Evolutionary conservation across 2,113 vertebrate genomes (phyloP), one percentile per base, ranked within the genome.

Genomic region (Pampusana beccarii): DNA sequence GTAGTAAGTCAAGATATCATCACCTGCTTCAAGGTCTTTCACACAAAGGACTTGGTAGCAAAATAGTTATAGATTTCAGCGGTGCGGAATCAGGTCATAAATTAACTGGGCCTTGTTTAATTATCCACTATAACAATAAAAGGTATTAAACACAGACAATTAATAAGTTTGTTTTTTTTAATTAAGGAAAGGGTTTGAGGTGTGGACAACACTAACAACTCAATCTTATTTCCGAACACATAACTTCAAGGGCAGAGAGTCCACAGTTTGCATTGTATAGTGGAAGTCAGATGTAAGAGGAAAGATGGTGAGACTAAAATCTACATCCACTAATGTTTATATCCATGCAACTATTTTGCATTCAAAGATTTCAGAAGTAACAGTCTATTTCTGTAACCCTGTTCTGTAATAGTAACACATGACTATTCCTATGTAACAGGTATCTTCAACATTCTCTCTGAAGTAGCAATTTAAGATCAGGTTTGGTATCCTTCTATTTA

Each of bases 401-500:
- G n/a, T n/a, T n/a, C n/a, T n/a, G n/a, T n/a, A n/a, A n/a, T n/a
- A n/a, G n/a, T n/a, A n/a, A n/a, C 13, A 51, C 10, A 5, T 1
- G 1, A 71, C 28, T 29, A 54, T 31, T 44, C 42, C 46, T 74
- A 33, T 13, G 77, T 48, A 70, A 88, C 78, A 72, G 11, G 5
- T n/a, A 46, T n/a, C 20, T 33, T 77, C 26, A 80, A 29, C 9
- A 13, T 57, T 34, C 11, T 61, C 7, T 33, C 69, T 34, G 23
- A 86, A 80, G 13, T 1, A 46, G 18, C 10, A 34, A 81, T 60
- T 70, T 64, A 83, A 42, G 20, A 72, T 29, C 14, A 74, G 26
- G 71, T 60, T 51, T 74, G 34, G 3, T 9, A 65, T 11, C 6
- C 1, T 2, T 38, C 11, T 16, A 50, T 0, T 0, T 42, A 73